Percentiles rank a stretch among this genome's conserved stretches.
These are phyloP conservation scores for Dissostichus mawsoni DNA, from an alignment of 2,113 vertebrate species.

Conservation along the genomic window DNA sequence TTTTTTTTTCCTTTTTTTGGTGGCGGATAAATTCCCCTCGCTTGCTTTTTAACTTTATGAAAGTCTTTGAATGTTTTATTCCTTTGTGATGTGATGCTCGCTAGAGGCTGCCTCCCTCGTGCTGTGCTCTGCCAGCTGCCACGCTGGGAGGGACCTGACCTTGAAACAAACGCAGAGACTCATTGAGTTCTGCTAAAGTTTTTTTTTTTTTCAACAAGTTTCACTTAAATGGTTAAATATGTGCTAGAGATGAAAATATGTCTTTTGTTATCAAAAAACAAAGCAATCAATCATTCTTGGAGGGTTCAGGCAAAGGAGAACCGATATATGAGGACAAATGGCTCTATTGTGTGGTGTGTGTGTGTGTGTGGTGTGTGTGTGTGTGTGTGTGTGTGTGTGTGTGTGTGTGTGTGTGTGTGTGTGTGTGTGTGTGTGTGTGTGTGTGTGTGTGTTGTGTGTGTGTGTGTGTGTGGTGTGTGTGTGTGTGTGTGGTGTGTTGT, in stretches of 20 bases:
- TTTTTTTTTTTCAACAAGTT: conserved; percentile 1
- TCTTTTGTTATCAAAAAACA: not conserved
- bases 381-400: too few relatives aligned
- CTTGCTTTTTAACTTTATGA: conserved; percentile 67
- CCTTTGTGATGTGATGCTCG: conserved; percentile 68
- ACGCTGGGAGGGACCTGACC: conserved; percentile 58
- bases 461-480: too few relatives aligned
- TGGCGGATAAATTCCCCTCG: conserved; percentile 51
- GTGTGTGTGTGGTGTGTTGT: too few relatives aligned
- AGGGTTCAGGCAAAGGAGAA: not conserved
- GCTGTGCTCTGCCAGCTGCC: conserved; percentile 42
- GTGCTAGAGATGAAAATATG: not conserved
- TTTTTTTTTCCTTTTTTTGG: conserved; percentile 24
- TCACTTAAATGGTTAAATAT: conserved; percentile 21
- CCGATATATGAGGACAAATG: too few relatives aligned
- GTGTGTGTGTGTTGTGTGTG: too few relatives aligned
- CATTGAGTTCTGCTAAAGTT: conserved; percentile 24
- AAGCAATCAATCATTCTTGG: not conserved
- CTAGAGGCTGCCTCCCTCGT: conserved; percentile 53
- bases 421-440: too few relatives aligned
- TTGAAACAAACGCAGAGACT: conserved; percentile 44
- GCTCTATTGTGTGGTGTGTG: too few relatives aligned
- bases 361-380: too few relatives aligned
- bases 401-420: too few relatives aligned
- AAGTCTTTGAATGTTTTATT: conserved; percentile 74